Conservation (phyloP, 2,797 vertebrate species). For the Megaceryle alcyon region DNA sequence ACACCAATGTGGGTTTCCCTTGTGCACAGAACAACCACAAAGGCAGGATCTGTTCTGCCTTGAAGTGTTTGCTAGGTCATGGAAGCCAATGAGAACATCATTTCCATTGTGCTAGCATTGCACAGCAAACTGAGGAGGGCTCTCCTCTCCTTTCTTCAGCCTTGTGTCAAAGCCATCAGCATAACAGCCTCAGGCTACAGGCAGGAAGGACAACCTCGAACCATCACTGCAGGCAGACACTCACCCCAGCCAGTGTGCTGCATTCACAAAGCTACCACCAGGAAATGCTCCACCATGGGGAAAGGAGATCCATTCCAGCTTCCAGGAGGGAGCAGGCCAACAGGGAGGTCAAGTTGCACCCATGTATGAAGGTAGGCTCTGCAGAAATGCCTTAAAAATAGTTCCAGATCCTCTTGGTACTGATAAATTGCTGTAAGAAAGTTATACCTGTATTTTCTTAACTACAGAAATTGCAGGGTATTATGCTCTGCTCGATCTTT, state of each 20-base stretch:
- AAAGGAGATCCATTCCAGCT: not conserved
- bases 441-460: not conserved
- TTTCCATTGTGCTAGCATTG: not conserved
- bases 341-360: not conserved
- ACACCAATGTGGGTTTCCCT: rapidly evolving
- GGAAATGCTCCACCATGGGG: rapidly evolving
- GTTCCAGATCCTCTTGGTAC: not conserved
- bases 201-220: not conserved
- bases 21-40: not conserved
- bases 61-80: not conserved
- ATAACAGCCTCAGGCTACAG: not conserved
- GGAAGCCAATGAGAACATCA: not conserved
- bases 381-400: not conserved
- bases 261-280: not conserved
- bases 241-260: not conserved
- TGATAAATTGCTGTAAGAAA: not conserved
- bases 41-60: not conserved
- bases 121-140: rapidly evolving
- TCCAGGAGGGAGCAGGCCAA: not conserved
- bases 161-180: not conserved
- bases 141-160: not conserved
- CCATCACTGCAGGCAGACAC: rapidly evolving
- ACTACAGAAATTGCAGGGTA: not conserved
- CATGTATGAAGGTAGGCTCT: not conserved
- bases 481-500: not conserved